Evolutionary conservation across 2,113 vertebrate species (phyloP).

Genomic region (Psettodes erumei): DNA sequence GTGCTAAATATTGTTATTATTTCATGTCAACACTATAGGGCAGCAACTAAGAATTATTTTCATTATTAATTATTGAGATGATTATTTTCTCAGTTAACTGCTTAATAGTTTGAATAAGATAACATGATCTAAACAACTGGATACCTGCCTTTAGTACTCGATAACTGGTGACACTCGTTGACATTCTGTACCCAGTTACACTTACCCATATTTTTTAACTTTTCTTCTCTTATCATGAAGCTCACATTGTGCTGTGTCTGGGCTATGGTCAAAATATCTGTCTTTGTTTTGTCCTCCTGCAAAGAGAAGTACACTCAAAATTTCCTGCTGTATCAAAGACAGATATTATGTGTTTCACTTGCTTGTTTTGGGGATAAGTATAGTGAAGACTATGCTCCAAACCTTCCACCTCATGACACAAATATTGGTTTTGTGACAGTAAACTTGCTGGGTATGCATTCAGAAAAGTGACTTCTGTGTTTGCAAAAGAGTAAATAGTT

Average conservation of each 20-base stretch:
- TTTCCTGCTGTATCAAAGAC: background rate
- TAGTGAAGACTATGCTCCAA: background rate
- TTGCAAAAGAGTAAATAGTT: constrained; percentile 42
- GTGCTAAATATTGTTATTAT: background rate
- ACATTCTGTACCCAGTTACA: background rate
- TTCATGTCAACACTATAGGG: background rate
- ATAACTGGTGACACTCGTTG: background rate
- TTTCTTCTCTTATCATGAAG: background rate
- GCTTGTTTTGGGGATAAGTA: constrained; percentile 24
- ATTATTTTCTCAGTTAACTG: background rate
- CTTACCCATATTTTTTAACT: background rate
- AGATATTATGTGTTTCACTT: constrained; percentile 13
- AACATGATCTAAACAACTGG: background rate
- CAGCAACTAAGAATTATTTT: background rate
- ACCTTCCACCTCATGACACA: constrained; percentile 12
- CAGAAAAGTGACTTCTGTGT: constrained; percentile 15
- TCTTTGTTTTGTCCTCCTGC: constrained; percentile 6
- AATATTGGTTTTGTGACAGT: constrained; percentile 46
- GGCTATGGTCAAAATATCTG: background rate
- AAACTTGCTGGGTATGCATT: constrained; percentile 37
- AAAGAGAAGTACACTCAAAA: background rate
- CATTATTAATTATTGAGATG: background rate
- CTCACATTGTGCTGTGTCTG: constrained; percentile 26
- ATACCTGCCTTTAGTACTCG: background rate
- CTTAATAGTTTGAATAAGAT: background rate